These are phyloP conservation scores for Meghimatium bilineatum DNA, from an alignment of 2,888 invertebrate species.

Conservation along the genomic window DNA sequence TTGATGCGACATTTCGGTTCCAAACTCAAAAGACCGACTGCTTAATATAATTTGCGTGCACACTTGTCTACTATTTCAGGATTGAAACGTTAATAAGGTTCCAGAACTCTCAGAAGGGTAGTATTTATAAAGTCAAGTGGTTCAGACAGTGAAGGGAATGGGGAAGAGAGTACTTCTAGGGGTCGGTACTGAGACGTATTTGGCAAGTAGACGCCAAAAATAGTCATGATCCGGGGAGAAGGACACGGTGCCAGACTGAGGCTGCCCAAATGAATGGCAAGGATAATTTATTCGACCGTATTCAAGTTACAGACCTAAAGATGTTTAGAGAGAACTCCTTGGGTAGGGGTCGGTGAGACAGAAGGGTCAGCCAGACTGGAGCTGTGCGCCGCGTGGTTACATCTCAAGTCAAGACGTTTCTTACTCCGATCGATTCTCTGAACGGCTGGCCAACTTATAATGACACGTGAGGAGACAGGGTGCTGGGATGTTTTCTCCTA, in stretches of 20 bases:
- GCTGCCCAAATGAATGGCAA: background rate
- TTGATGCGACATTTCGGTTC: background rate
- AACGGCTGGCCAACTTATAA: background rate
- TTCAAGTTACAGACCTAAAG: background rate
- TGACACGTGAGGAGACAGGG: background rate
- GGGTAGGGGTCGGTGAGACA: background rate
- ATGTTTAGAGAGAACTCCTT: background rate
- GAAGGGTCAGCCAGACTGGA: background rate
- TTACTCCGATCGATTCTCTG: background rate
- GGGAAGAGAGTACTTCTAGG: background rate
- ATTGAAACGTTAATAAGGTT: background rate
- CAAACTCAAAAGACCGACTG: background rate
- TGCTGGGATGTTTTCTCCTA: background rate
- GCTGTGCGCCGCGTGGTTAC: background rate
- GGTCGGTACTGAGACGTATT: no score
- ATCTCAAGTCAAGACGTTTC: background rate
- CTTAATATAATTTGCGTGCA: background rate
- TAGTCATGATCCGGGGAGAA: no score
- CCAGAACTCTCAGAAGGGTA: background rate
- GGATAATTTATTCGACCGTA: constrained; percentile 12
- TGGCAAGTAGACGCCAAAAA: no score
- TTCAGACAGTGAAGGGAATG: background rate
- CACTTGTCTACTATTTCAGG: background rate
- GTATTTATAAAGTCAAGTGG: background rate
- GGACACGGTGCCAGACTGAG: no score